Evolutionary conservation across 1,140 invertebrate species (phyloP).

Genomic region (Caenorhabditis inopinata): DNA sequence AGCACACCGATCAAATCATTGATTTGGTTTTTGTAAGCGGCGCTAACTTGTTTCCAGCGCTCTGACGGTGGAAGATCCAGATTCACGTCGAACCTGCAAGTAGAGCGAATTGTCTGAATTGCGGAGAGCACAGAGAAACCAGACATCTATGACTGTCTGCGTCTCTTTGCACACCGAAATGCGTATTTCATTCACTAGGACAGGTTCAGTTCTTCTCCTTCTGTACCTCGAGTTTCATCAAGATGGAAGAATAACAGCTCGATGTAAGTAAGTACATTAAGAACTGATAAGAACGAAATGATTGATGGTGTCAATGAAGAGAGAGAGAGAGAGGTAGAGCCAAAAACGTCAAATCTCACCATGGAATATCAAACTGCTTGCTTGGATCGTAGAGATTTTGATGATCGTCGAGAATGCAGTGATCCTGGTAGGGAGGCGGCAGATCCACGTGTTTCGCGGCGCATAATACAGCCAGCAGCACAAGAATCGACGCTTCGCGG

Average conservation of each 20-base stretch:
- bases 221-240: too few relatives aligned
- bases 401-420: slow-evolving; percentile 17
- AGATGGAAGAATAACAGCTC: too few relatives aligned
- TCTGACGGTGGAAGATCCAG: slow-evolving; percentile 49
- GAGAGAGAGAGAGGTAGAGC: too few relatives aligned
- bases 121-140: too few relatives aligned
- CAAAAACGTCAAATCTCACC: slow-evolving; percentile 20
- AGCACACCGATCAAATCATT: slow-evolving; percentile 50
- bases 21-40: slow-evolving; percentile 53
- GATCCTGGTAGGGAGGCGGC: slow-evolving; percentile 20
- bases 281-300: too few relatives aligned
- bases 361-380: slow-evolving; percentile 24
- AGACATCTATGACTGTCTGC: too few relatives aligned
- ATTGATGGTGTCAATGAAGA: too few relatives aligned
- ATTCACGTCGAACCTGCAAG: slow-evolving; percentile 54
- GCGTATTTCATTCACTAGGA: too few relatives aligned
- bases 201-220: too few relatives aligned
- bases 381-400: slow-evolving; percentile 10
- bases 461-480: background rate
- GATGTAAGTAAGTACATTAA: too few relatives aligned
- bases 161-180: too few relatives aligned
- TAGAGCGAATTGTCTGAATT: background rate
- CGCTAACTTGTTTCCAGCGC: slow-evolving; percentile 53
- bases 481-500: background rate
- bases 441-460: slow-evolving; percentile 3